Evolutionary conservation across 2,888 invertebrate genomes (phyloP).

Genomic region (Dendrolimus houi): DNA sequence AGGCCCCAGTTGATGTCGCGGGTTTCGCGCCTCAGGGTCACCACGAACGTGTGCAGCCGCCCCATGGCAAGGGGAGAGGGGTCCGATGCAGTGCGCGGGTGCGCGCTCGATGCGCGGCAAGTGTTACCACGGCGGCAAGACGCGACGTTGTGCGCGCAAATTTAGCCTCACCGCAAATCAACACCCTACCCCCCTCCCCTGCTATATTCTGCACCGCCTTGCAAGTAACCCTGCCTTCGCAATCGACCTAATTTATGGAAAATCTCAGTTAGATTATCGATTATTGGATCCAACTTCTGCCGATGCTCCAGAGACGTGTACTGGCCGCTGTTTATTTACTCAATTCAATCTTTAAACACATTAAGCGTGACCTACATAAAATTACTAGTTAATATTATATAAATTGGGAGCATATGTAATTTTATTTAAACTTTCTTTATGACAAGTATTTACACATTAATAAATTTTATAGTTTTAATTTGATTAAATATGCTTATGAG

Average conservation of each 20-base stretch:
- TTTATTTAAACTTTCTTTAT: too few species aligned
- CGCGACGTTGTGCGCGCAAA: slow-evolving; percentile 66
- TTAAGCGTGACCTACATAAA: slow-evolving; percentile 26
- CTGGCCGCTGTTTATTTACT: slow-evolving; percentile 28
- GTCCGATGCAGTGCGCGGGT: slow-evolving; percentile 40
- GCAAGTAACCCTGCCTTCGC: slow-evolving; percentile 57
- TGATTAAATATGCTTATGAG: too few species aligned
- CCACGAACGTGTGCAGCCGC: slow-evolving; percentile 85
- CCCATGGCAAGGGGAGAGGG: slow-evolving; percentile 66
- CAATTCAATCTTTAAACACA: slow-evolving; percentile 14
- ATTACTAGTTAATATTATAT: neutral
- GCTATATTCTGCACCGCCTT: slow-evolving; percentile 29
- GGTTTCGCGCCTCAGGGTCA: slow-evolving; percentile 83
- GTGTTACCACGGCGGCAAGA: slow-evolving; percentile 56
- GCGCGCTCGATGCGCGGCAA: slow-evolving; percentile 23
- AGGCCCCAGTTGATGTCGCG: slow-evolving; percentile 89
- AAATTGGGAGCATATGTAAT: too few species aligned
- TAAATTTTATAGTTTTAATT: too few species aligned
- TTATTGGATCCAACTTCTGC: neutral
- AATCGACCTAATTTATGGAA: slow-evolving; percentile 65
- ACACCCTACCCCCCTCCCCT: slow-evolving; percentile 44
- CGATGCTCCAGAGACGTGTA: slow-evolving; percentile 3
- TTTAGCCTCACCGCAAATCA: slow-evolving; percentile 54
- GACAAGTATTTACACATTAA: too few species aligned
- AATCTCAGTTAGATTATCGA: slow-evolving; percentile 13